These are phyloP conservation scores for Drosophila persimilis DNA, from an alignment of 1,140 invertebrate species.

Conservation along the genomic window DNA sequence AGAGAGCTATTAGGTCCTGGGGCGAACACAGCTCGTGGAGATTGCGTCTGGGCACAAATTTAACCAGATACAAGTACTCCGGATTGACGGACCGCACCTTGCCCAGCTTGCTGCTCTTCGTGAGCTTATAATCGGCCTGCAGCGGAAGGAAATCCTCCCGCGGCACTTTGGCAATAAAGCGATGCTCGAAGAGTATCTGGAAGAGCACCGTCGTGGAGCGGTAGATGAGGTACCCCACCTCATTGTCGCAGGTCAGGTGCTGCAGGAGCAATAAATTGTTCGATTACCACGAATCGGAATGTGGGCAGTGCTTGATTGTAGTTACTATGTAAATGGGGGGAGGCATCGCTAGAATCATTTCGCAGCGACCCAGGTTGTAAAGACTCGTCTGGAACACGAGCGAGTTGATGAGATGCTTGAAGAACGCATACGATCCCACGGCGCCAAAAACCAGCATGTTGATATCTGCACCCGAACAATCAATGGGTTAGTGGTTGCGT, in stretches of 20 bases:
- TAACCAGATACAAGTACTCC: conserved; percentile 84
- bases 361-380: conserved; percentile 84
- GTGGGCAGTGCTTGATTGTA: not conserved
- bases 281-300: not conserved
- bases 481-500: not conserved
- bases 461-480: conserved; percentile 55
- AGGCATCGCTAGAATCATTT: conserved; percentile 84
- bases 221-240: conserved; percentile 80
- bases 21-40: conserved; percentile 83
- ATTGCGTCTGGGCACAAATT: conserved; percentile 84
- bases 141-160: conserved; percentile 85
- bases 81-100: conserved; percentile 83
- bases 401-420: conserved; percentile 85
- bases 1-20: conserved; percentile 84
- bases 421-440: conserved; percentile 84
- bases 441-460: conserved; percentile 84
- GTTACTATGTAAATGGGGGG: conserved; percentile 84
- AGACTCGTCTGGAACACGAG: conserved; percentile 84
- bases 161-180: conserved; percentile 84
- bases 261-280: conserved; percentile 7
- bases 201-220: conserved; percentile 84
- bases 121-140: conserved; percentile 75
- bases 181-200: conserved; percentile 85
- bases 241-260: conserved; percentile 70
- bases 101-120: conserved; percentile 58